A percentile compares a stretch with the other conserved stretches of the same genome.
Conservation (phyloP, 1,140 invertebrate genomes). For the Pseudomyrmex cubaensis region DNA sequence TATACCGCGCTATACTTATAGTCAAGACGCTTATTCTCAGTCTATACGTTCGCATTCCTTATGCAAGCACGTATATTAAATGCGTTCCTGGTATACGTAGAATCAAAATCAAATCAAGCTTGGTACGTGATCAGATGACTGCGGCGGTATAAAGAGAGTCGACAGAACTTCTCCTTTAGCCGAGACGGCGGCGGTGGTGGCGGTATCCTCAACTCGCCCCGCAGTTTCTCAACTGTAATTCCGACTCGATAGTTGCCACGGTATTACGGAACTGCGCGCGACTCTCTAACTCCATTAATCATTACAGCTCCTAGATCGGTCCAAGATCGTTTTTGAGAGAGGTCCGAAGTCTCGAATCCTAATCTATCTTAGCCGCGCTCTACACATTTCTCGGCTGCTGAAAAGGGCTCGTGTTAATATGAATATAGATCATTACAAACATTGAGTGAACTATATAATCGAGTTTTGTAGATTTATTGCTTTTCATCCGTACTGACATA, state of each 20-base stretch:
- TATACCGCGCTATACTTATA: neutral
- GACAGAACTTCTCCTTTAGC: slow-evolving; percentile 44
- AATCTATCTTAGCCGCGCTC: slow-evolving; percentile 58
- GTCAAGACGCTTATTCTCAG: slow-evolving; percentile 53
- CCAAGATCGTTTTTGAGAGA: slow-evolving; percentile 69
- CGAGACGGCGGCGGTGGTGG: slow-evolving; percentile 51
- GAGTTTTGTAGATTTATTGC: neutral
- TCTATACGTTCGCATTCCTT: slow-evolving; percentile 58
- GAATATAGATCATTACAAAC: slow-evolving; percentile 8
- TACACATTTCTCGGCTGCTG: slow-evolving; percentile 14
- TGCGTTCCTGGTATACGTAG: slow-evolving; percentile 70
- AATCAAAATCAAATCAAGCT: slow-evolving; percentile 74
- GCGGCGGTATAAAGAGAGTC: slow-evolving; percentile 49
- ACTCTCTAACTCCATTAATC: slow-evolving; percentile 75
- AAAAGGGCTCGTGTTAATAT: slow-evolving; percentile 9
- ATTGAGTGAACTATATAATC: neutral
- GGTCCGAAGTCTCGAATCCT: slow-evolving; percentile 63
- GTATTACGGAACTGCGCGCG: slow-evolving; percentile 71
- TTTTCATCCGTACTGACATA: neutral
- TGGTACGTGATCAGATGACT: slow-evolving; percentile 70
- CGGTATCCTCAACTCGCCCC: slow-evolving; percentile 59
- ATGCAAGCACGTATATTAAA: slow-evolving; percentile 69
- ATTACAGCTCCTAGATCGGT: slow-evolving; percentile 70
- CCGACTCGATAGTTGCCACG: slow-evolving; percentile 75
- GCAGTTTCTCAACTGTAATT: slow-evolving; percentile 78